phyloP scores from a whole-genome alignment of 2,113 vertebrate species.

The Prionailurus bengalensis region DNA sequence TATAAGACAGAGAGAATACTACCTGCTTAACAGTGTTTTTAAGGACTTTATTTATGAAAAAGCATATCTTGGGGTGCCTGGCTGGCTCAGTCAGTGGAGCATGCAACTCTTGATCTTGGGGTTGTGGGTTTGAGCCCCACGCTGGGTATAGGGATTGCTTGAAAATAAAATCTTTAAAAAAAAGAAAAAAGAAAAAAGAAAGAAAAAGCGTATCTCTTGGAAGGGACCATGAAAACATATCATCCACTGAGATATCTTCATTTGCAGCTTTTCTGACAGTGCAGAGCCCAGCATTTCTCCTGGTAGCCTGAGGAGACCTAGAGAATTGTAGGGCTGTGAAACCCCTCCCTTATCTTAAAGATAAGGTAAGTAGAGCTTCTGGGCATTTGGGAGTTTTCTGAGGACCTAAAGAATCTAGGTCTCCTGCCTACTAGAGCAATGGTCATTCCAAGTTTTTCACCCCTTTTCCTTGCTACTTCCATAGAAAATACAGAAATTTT shows the following conservation, averaged over 20 bases:
- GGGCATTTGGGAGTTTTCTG: neutral
- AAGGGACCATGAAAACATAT: neutral
- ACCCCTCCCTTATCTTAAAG: neutral
- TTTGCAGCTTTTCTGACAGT: neutral
- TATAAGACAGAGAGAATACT: neutral
- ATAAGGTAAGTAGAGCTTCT: neutral
- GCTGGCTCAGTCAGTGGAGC: neutral
- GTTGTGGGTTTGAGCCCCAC: neutral
- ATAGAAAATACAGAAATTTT: neutral
- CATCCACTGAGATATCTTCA: neutral
- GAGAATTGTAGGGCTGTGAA: neutral
- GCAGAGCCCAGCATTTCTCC: neutral
- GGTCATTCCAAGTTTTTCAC: neutral
- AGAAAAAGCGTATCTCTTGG: neutral
- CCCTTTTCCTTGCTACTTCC: neutral
- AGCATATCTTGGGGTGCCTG: neutral
- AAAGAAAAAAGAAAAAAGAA: neutral
- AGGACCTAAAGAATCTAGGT: neutral
- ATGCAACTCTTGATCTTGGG: neutral
- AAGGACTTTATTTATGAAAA: neutral
- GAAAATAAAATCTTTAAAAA: neutral
- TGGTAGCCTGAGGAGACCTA: neutral
- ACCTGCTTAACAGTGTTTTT: neutral
- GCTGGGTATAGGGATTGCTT: neutral
- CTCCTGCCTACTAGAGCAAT: neutral